A percentile compares a stretch with the other conserved stretches of the same genome.
phyloP scores from a whole-genome alignment of 2,113 vertebrate species.

The Okapia johnstoni region DNA sequence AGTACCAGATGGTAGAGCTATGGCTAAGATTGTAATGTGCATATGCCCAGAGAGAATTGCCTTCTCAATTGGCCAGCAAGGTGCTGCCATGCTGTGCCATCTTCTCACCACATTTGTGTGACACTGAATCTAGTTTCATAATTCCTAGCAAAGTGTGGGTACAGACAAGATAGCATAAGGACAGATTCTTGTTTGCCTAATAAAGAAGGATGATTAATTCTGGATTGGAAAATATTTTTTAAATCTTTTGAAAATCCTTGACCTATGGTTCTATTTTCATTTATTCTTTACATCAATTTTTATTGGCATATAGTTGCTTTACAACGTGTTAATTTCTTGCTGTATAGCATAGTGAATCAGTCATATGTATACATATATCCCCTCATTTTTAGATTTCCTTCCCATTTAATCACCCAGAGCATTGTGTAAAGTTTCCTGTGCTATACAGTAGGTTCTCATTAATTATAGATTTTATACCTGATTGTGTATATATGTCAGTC shows the following conservation, averaged over 20 bases:
- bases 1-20: neutral
- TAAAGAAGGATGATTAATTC: neutral
- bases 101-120: neutral
- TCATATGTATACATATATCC: neutral
- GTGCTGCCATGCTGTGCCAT: neutral
- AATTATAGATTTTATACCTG: neutral
- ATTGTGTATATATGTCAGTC: neutral
- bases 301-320: neutral
- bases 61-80: neutral
- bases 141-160: neutral
- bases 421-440: neutral
- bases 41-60: neutral
- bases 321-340: neutral
- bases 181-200: neutral
- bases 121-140: neutral
- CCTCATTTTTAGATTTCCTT: neutral
- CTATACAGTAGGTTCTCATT: neutral
- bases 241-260: neutral
- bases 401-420: too few species aligned
- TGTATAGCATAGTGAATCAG: neutral
- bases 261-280: neutral
- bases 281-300: neutral
- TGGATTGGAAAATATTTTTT: neutral
- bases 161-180: neutral
- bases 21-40: rapidly evolving